phyloP scores from a whole-genome alignment of 1,140 invertebrate genomes.

The Rhopalosiphum padi region DNA sequence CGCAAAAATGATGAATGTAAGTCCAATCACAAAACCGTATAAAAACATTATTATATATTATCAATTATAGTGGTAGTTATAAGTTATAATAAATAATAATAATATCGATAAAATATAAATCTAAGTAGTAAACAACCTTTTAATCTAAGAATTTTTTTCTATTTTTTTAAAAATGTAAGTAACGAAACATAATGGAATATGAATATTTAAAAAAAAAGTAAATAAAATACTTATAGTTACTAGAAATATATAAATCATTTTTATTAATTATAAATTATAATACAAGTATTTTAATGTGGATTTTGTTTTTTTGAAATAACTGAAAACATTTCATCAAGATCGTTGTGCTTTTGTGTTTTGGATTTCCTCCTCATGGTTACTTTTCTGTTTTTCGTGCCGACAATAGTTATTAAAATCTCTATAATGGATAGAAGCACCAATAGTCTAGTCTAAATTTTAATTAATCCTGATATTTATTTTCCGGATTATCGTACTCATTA shows the following conservation, averaged over 20 bases:
- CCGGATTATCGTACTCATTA: not conserved
- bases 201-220: not conserved
- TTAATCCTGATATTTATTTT: not conserved
- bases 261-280: not conserved
- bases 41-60: not conserved
- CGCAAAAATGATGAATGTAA: slow-evolving; percentile 61
- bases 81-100: not conserved
- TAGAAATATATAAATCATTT: not conserved
- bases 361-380: not conserved
- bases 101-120: not conserved
- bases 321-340: no score
- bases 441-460: not conserved
- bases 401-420: not conserved
- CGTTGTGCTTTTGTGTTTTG: not conserved
- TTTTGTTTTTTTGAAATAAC: no score
- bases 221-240: not conserved
- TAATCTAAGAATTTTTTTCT: not conserved
- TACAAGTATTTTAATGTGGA: not conserved
- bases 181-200: not conserved
- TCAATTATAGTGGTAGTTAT: no score
- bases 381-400: not conserved
- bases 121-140: not conserved
- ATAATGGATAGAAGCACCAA: not conserved
- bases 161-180: not conserved
- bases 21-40: not conserved